A percentile compares a stretch with the other conserved stretches of the same genome.
Evolutionary conservation across 2,888 invertebrate species (phyloP).

Genomic region (Diarsia dahlii): DNA sequence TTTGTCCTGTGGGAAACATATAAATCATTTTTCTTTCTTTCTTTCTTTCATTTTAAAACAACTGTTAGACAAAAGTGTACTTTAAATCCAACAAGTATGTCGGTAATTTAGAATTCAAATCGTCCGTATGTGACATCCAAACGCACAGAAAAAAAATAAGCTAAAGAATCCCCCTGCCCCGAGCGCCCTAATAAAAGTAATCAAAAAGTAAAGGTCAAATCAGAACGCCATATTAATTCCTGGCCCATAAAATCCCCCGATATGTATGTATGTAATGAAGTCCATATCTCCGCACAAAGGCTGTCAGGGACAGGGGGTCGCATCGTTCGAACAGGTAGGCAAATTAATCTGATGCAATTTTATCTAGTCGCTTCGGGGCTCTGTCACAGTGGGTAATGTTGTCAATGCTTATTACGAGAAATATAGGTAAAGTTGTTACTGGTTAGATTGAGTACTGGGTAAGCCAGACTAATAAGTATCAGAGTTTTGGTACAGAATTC

Average conservation of each 20-base stretch:
- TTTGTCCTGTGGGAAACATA: no score
- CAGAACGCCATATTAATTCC: constrained; percentile 49
- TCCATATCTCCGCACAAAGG: constrained; percentile 78
- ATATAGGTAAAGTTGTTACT: background rate
- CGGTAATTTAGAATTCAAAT: background rate
- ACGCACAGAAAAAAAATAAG: background rate
- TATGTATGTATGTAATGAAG: constrained; percentile 73
- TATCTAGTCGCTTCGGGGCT: constrained; percentile 74
- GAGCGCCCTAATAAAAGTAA: constrained; percentile 41
- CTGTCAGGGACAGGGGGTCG: constrained; percentile 81
- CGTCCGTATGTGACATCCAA: background rate
- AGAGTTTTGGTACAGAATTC: background rate
- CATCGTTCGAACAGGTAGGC: constrained; percentile 76
- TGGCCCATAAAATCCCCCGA: constrained; percentile 45
- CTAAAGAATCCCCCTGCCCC: background rate
- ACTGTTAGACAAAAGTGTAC: background rate
- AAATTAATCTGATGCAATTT: constrained; percentile 86
- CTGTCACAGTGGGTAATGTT: constrained; percentile 65
- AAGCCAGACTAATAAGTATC: background rate
- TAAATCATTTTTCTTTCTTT: no score
- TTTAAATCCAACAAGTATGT: background rate
- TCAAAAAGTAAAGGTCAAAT: constrained; percentile 59
- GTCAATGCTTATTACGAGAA: constrained; percentile 17
- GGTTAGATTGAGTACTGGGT: background rate
- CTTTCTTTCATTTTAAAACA: background rate